These are phyloP conservation scores for Grus americana DNA, from an alignment of 2,113 vertebrate genomes.

Conservation along the genomic window DNA sequence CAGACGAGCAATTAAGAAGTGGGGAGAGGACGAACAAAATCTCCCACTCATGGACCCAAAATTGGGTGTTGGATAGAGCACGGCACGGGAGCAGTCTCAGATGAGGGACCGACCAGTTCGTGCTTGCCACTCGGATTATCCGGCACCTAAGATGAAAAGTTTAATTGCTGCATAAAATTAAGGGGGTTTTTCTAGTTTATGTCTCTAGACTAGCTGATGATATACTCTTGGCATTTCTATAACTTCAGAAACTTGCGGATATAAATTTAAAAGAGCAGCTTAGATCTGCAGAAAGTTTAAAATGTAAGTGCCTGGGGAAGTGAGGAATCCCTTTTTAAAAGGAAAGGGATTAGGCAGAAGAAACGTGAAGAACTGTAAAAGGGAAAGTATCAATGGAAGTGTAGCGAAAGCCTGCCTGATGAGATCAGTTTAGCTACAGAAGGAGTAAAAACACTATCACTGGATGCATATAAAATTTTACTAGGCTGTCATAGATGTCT, in stretches of 20 bases:
- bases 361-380: constrained; percentile 8
- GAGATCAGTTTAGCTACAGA: neutral
- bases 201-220: neutral
- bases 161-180: constrained; percentile 30
- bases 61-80: neutral
- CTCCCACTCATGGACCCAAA: neutral
- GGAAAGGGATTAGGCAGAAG: constrained; percentile 3
- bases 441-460: neutral
- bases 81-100: neutral
- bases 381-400: constrained; percentile 2
- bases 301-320: constrained; percentile 1
- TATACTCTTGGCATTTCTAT: neutral
- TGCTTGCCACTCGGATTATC: neutral
- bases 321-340: constrained; percentile 34
- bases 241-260: neutral
- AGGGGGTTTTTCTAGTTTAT: neutral
- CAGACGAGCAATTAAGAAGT: neutral
- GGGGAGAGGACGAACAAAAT: neutral
- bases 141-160: neutral
- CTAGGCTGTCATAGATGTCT: neutral
- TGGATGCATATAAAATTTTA: constrained; percentile 26
- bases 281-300: neutral
- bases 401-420: neutral
- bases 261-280: constrained; percentile 7
- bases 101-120: neutral